Base-by-base conservation (phyloP, 1,140 invertebrate genomes). In the Aethina tumida region DNA sequence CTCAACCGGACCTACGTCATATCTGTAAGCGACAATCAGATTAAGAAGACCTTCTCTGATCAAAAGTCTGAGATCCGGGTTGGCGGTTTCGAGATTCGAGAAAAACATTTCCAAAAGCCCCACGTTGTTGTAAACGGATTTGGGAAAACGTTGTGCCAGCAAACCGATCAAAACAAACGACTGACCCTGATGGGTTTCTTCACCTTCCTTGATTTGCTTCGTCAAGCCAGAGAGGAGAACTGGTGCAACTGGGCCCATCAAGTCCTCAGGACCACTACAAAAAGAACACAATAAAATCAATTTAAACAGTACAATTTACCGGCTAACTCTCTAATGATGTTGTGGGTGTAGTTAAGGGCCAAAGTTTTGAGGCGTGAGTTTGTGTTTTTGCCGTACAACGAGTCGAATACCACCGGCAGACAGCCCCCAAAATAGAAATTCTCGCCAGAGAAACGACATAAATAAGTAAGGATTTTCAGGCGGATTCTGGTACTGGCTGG, bases 321-420 rank as follows among this genome's bases (percentile, higher is more conserved):
- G n/a, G 65, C 73, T 74, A 62, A 88, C 84, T 79, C 75, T 50
- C 75, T 74, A 22, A 89, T 78, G 13, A 93, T 75, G 52, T 87
- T 81, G 34, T 81, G 70, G 26, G 84, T 74, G 67, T 90, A 90
- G 59, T 85, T 81, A 2, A 94, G 65, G 16, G 86, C 81, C 53
- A 85, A 66, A 14, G 73, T 74, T 50, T 88, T 86, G 25, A 93
- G 71, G 47, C 86, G 81, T 1, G 77, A 67, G 66, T 90, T 89
- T 1, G 86, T 85, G 53, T 86, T 82, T 7, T 67, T 72, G 30
- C 86, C 87, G 67, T 84, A 91, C 5, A 94, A 63, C 22, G 85
- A 83, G 49, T 91, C 85, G 66, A 91, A 93, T 40, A 92, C 76
- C 60, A 87, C 77, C 66, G 87, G 83, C 32, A 92, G 79, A 52